These are phyloP conservation scores for Pollenia labialis DNA, from an alignment of 2,888 invertebrate species.

Conservation along the genomic window DNA sequence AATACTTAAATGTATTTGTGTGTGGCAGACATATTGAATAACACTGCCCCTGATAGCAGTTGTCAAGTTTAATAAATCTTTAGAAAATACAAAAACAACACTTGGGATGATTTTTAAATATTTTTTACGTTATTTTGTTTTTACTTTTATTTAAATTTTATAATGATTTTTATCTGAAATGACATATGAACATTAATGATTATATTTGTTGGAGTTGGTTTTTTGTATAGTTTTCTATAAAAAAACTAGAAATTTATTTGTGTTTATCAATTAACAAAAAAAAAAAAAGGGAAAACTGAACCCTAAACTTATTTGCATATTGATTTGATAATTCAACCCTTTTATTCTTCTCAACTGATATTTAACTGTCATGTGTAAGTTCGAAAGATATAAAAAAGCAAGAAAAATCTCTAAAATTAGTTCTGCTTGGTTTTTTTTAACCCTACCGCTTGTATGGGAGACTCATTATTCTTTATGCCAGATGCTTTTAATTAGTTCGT, in stretches of 20 bases:
- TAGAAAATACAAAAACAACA: not conserved
- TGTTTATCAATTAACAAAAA: conserved; percentile 42
- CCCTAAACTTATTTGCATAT: conserved; percentile 69
- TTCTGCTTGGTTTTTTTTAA: conserved; percentile 57
- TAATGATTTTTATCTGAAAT: conserved; percentile 69
- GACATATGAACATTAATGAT: conserved; percentile 69
- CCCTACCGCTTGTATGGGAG: not conserved
- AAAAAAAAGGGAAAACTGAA: conserved; percentile 5
- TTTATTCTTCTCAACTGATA: conserved; percentile 9
- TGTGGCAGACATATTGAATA: conserved; percentile 53
- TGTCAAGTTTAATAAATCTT: conserved; percentile 58
- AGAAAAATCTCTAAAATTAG: conserved; percentile 53
- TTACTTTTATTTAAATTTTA: conserved; percentile 42
- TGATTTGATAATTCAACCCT: conserved; percentile 68
- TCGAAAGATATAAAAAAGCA: conserved; percentile 6
- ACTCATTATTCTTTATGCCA: not conserved
- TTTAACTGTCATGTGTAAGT: conserved; percentile 58
- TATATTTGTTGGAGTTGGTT: conserved; percentile 24
- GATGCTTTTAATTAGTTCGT: conserved; percentile 35
- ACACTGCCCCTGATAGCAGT: conserved; percentile 45
- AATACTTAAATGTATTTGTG: not conserved
- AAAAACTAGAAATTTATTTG: conserved; percentile 16
- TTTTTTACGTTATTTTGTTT: conserved; percentile 37
- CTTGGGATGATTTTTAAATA: conserved; percentile 58
- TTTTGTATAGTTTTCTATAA: not conserved